Conservation (phyloP, 2,113 vertebrate genomes). For the Zosterops hypoxanthus region DNA sequence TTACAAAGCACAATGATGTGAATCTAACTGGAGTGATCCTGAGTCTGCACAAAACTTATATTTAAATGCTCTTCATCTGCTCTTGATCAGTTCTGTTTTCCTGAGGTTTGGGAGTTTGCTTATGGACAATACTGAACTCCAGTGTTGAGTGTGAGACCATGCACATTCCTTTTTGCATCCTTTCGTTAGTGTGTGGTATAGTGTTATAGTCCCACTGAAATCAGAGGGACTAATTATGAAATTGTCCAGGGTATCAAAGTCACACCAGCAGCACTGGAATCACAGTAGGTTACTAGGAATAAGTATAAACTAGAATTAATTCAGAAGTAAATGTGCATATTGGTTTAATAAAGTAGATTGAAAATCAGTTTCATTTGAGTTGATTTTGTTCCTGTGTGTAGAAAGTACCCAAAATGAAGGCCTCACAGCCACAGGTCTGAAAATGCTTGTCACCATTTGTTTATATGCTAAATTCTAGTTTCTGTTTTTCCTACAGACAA, state of each 20-base stretch:
- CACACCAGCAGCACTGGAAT: background rate
- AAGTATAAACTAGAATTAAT: background rate
- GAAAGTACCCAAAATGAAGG: background rate
- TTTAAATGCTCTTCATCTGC: background rate
- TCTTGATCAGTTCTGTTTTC: background rate
- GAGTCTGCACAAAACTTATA: background rate
- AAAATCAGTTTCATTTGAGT: background rate
- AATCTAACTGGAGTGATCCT: background rate
- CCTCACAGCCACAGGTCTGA: background rate
- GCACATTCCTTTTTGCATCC: background rate
- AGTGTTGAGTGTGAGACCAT: background rate
- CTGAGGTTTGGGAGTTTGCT: background rate
- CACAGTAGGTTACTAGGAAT: background rate
- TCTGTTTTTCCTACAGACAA: conserved; percentile 79
- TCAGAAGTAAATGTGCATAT: background rate
- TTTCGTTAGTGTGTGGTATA: background rate
- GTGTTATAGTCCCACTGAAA: background rate
- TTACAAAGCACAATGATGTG: background rate
- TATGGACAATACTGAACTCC: background rate
- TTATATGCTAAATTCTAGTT: background rate
- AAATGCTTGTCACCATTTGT: background rate
- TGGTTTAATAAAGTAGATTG: background rate
- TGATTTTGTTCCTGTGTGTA: background rate
- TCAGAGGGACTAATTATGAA: background rate
- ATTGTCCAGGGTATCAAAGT: background rate